phyloP scores from a whole-genome alignment of 2,888 invertebrate genomes.

The Ypsolopha sequella region DNA sequence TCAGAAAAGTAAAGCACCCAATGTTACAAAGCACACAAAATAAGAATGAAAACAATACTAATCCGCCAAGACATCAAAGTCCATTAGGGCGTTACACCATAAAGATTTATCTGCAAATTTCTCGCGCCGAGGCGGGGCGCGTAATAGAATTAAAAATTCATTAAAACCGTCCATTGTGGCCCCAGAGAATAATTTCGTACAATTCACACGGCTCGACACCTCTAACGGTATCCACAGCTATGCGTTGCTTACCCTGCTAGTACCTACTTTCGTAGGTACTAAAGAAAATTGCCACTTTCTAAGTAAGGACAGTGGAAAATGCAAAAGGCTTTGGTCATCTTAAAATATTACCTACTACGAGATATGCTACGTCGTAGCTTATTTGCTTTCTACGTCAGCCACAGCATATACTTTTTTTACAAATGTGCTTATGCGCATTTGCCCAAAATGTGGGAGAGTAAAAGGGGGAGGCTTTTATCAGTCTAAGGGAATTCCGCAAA shows the following conservation, averaged over 20 bases:
- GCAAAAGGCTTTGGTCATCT: no score
- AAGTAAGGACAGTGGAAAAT: no score
- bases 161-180: constrained; percentile 53
- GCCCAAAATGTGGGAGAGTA: no score
- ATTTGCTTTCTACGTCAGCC: no score
- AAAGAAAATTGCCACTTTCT: no score
- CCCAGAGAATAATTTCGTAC: constrained; percentile 66
- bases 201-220: constrained; percentile 57
- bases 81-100: constrained; percentile 36
- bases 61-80: constrained; percentile 7
- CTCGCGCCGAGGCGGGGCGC: constrained; percentile 46
- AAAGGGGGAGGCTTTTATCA: no score
- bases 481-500: no score
- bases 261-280: no score
- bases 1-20: neutral
- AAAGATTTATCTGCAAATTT: constrained; percentile 60
- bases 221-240: constrained; percentile 13
- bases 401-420: no score
- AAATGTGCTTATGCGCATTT: no score
- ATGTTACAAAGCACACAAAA: neutral
- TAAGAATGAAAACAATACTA: neutral
- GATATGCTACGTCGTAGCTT: no score
- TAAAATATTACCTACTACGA: no score
- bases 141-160: constrained; percentile 72
- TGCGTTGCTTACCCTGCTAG: neutral